These are phyloP conservation scores for Pseudachorutes palmiensis DNA, from an alignment of 1,140 invertebrate species.

Conservation along the genomic window DNA sequence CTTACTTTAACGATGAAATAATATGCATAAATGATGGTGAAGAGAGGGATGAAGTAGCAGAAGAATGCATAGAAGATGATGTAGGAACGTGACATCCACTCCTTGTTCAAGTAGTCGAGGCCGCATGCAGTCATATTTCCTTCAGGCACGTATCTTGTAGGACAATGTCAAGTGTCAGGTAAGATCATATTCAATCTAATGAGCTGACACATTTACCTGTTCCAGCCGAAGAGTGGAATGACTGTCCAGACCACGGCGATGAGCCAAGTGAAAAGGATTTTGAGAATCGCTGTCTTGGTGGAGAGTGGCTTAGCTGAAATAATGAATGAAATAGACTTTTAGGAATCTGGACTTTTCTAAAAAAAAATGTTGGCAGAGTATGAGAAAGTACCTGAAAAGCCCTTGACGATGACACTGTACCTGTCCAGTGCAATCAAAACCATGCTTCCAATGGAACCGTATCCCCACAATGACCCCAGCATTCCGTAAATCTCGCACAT, in stretches of 20 bases:
- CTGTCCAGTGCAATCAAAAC: constrained; percentile 61
- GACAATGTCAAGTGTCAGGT: constrained; percentile 11
- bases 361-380: no score
- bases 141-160: constrained; percentile 71
- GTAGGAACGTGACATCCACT: constrained; percentile 53
- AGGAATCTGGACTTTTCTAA: no score
- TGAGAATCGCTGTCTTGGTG: constrained; percentile 56
- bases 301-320: constrained; percentile 62
- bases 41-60: constrained; percentile 61
- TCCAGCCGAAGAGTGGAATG: constrained; percentile 69
- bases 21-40: constrained; percentile 66
- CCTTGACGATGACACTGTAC: constrained; percentile 78
- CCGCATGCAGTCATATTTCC: constrained; percentile 78
- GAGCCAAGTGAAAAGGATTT: constrained; percentile 61
- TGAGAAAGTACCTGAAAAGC: no score
- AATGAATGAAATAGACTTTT: no score
- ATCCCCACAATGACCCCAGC: constrained; percentile 68
- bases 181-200: not conserved
- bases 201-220: constrained; percentile 54
- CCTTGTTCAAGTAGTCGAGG: constrained; percentile 66
- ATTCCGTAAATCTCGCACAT: constrained; percentile 74
- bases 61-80: constrained; percentile 61
- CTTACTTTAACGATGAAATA: constrained; percentile 63
- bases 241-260: constrained; percentile 60
- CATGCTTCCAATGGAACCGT: constrained; percentile 74